Base-by-base conservation (phyloP, 2,113 vertebrate genomes). In the Lipophrys pholis region DNA sequence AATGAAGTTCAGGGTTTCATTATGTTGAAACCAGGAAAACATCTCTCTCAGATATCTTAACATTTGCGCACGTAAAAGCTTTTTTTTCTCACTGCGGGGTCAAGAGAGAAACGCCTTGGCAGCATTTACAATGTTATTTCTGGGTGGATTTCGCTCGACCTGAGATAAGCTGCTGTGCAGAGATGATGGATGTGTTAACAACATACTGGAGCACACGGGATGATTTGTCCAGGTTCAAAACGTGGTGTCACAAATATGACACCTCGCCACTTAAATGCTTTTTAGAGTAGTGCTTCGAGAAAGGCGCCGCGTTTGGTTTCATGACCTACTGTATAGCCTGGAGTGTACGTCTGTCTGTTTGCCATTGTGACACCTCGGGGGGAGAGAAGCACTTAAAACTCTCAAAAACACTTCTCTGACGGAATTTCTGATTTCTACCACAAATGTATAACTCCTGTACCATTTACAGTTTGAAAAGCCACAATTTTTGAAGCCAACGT, bases 231-330 rank as follows among this genome's bases (percentile, higher is more conserved):
- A 21, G 59, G 54, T 67, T 70, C 69, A 67, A 56, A 69, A 52
- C 11, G 51, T 35, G 4, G 51, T 67, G 65, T 48, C 69, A 76
- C 16, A 38, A 54, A 73, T 51, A 48, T 36, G 46, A 48, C 58
- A 60, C 43, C 9, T 71, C 1, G 54, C 39, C 59, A 58, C 59
- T 76, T 43, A 62, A 78, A 80, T 64, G 65, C 54, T 68, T 88
- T 70, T 82, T 58, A 64, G 36, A 59, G 41, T 10, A 17, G 54
- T 38, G 7, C 3, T 48, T 72, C 45, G 54, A 38, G 38, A 76
- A 39, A 63, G 52, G 42, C 46, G n/a, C 14, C 52, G 30, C 48
- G 12, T 59, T 74, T 53, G 40, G 77, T 74, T 73, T 35, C 36
- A 51, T 39, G 51, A 79, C 69, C 50, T 38, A 14, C 11, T 68